These are phyloP conservation scores for Chrysaora quinquecirrha DNA, from an alignment of 30 jellyfish, hydroid and myxozoan species.

Conservation along the genomic window DNA sequence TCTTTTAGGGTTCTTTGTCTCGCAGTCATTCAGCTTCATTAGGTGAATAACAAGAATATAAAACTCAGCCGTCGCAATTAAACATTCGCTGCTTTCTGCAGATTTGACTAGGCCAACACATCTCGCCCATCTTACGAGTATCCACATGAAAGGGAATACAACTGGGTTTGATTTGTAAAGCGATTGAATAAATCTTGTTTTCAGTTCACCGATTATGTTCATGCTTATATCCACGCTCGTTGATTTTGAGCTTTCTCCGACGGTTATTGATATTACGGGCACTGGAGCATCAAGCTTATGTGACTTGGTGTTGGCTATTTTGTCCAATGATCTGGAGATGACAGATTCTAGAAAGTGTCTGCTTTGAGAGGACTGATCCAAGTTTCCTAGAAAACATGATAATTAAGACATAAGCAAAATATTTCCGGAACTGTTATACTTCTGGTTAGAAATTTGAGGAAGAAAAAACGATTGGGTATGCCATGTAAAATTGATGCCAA, in stretches of 20 bases:
- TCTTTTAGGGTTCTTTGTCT: neutral
- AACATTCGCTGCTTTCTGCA: slow-evolving; percentile 22
- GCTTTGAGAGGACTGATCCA: slow-evolving; percentile 3
- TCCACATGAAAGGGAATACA: slow-evolving; percentile 62
- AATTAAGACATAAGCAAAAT: too few species aligned
- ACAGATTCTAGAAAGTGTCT: slow-evolving; percentile 50
- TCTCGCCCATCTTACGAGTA: slow-evolving; percentile 87
- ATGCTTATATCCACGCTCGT: slow-evolving; percentile 62
- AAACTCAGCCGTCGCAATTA: slow-evolving; percentile 82
- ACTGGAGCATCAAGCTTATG: slow-evolving; percentile 59
- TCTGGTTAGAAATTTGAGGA: too few species aligned
- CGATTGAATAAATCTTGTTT: slow-evolving; percentile 58
- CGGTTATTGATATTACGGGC: slow-evolving; percentile 62
- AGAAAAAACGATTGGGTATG: too few species aligned
- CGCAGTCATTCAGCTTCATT: slow-evolving; percentile 5
- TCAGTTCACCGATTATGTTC: slow-evolving; percentile 62
- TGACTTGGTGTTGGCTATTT: slow-evolving; percentile 44
- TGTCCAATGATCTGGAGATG: slow-evolving; percentile 67
- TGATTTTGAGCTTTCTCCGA: slow-evolving; percentile 53
- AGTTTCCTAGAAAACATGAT: too few species aligned
- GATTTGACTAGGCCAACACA: slow-evolving; percentile 64
- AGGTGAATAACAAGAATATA: slow-evolving; percentile 62
- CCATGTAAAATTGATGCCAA: too few species aligned
- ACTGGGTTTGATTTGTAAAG: slow-evolving; percentile 36
- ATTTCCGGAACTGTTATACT: too few species aligned